phyloP scores from a whole-genome alignment of 2,888 invertebrate species.

The Tethea ocularis region DNA sequence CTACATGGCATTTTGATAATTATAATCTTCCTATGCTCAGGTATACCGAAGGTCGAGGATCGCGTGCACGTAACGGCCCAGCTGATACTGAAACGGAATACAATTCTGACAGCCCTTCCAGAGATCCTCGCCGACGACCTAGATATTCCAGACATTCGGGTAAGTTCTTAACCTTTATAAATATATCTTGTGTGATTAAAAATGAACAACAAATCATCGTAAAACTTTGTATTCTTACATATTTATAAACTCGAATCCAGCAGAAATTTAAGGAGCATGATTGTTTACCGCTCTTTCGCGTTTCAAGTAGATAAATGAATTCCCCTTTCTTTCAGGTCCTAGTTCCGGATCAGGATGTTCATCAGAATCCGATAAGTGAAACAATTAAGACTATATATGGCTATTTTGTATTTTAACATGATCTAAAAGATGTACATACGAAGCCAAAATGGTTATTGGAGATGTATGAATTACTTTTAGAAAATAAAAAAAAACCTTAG shows the following conservation, averaged over 20 bases:
- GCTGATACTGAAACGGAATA: conserved; percentile 87
- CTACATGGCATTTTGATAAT: no score
- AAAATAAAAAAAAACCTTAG: conserved; percentile 28
- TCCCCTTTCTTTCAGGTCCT: conserved; percentile 71
- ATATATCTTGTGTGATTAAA: background rate
- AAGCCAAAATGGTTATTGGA: conserved; percentile 37
- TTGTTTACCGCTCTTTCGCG: background rate
- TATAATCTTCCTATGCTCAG: conserved; percentile 41
- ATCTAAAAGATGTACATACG: conserved; percentile 37
- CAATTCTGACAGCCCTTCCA: conserved; percentile 85
- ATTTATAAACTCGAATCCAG: no score
- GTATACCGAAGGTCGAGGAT: conserved; percentile 58
- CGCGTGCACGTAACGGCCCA: conserved; percentile 53
- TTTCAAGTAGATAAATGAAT: conserved; percentile 14
- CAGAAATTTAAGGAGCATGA: background rate
- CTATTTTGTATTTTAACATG: conserved; percentile 34
- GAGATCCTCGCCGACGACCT: conserved; percentile 67
- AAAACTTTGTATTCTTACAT: no score
- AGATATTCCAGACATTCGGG: conserved; percentile 74
- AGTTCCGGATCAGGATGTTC: conserved; percentile 86
- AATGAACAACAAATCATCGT: no score
- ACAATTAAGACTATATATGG: conserved; percentile 28
- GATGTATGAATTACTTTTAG: conserved; percentile 36
- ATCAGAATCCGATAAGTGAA: conserved; percentile 82
- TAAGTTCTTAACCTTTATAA: conserved; percentile 24